These are phyloP conservation scores for Macrosiphum euphorbiae DNA, from an alignment of 2,888 invertebrate species.

Conservation along the genomic window DNA sequence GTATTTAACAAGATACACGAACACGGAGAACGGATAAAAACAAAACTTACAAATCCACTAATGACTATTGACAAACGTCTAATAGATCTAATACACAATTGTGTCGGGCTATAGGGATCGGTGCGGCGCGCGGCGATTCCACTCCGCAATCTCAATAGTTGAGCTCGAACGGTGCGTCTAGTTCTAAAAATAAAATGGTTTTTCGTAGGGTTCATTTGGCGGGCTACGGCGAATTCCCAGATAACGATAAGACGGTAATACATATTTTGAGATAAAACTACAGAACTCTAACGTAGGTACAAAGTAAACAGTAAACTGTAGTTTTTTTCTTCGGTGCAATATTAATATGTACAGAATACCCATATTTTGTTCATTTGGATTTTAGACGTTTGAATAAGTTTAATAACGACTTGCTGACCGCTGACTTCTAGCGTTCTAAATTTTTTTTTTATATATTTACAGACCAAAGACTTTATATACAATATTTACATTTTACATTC, in stretches of 20 bases:
- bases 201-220: background rate
- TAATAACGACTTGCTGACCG: too few relatives aligned
- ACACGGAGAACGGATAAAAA: background rate
- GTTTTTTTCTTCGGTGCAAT: background rate
- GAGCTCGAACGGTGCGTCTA: background rate
- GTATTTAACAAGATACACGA: background rate
- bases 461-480: too few relatives aligned
- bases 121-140: background rate
- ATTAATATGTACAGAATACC: background rate
- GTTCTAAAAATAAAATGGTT: slow-evolving; percentile 10
- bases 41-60: background rate
- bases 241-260: background rate
- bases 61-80: too few relatives aligned
- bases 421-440: too few relatives aligned
- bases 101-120: background rate
- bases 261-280: background rate
- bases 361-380: background rate
- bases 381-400: background rate
- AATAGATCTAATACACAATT: background rate
- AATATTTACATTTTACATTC: too few relatives aligned
- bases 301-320: background rate
- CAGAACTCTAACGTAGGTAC: background rate
- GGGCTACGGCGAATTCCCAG: background rate
- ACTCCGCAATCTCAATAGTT: background rate
- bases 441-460: too few relatives aligned